Percentiles rank a stretch among this genome's conserved stretches.
phyloP scores from a whole-genome alignment of 2,888 invertebrate species.

The Diaphora mendica region DNA sequence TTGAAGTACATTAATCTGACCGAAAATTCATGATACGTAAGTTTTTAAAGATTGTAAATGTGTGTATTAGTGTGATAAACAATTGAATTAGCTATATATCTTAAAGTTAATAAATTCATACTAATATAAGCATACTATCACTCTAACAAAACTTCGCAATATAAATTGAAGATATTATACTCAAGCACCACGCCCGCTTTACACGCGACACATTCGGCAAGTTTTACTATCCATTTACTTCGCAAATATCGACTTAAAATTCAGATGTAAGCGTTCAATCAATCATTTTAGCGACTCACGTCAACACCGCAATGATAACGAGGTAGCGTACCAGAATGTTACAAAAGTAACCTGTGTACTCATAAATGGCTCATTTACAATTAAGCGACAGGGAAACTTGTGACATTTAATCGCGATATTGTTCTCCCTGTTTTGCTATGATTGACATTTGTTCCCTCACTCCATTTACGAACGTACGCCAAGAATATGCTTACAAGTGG shows the following conservation, averaged over 20 bases:
- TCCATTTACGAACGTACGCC: slow-evolving; percentile 31
- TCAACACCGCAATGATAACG: slow-evolving; percentile 18
- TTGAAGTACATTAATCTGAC: not conserved
- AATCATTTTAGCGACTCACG: slow-evolving; percentile 34
- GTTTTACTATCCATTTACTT: slow-evolving; percentile 23
- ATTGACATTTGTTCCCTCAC: slow-evolving; percentile 45
- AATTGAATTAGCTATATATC: too few species aligned
- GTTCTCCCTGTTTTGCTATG: slow-evolving; percentile 34
- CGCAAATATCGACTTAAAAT: slow-evolving; percentile 23
- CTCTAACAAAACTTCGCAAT: not conserved
- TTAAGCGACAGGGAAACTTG: slow-evolving; percentile 35
- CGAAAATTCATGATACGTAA: not conserved
- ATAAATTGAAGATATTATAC: slow-evolving; percentile 4
- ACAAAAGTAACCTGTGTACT: slow-evolving; percentile 29
- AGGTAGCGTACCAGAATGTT: slow-evolving; percentile 28
- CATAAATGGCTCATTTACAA: slow-evolving; percentile 30
- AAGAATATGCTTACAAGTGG: slow-evolving; percentile 43
- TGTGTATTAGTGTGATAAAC: too few species aligned
- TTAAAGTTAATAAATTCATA: not conserved
- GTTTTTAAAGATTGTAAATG: not conserved
- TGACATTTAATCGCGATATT: slow-evolving; percentile 15
- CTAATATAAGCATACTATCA: not conserved
- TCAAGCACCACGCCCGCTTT: slow-evolving; percentile 19
- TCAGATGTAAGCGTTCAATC: slow-evolving; percentile 31
- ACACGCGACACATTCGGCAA: slow-evolving; percentile 12